phyloP scores from a whole-genome alignment of 2,888 invertebrate species.

The Chromoteleia sp. region DNA sequence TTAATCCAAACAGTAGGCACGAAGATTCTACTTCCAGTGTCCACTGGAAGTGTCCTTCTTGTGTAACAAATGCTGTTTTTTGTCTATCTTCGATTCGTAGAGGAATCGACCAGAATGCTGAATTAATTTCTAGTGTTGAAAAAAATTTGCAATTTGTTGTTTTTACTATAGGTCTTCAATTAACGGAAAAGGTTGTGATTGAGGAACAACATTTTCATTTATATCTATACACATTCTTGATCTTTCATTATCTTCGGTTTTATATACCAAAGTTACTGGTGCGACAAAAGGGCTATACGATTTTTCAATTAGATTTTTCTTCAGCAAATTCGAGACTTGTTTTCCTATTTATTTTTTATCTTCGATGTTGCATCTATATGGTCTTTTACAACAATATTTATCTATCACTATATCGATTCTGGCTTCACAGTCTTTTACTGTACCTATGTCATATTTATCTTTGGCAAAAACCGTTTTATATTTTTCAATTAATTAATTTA shows the following conservation, averaged over 20 bases:
- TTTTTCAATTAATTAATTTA: constrained; percentile 69
- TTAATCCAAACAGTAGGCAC: constrained; percentile 61
- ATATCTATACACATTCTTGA: constrained; percentile 71
- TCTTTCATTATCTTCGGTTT: constrained; percentile 71
- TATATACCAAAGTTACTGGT: constrained; percentile 71
- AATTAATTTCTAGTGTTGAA: constrained; percentile 71
- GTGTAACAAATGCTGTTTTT: constrained; percentile 65
- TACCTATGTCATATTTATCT: constrained; percentile 73
- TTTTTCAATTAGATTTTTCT: constrained; percentile 71
- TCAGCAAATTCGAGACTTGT: constrained; percentile 71
- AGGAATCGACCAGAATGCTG: constrained; percentile 74
- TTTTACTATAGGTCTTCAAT: background rate
- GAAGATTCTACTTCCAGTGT: too few relatives aligned
- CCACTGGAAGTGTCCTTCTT: constrained; percentile 50
- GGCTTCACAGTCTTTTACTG: constrained; percentile 70
- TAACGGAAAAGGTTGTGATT: background rate
- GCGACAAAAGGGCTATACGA: constrained; percentile 65
- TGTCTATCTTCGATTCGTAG: constrained; percentile 65
- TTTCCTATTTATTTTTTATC: constrained; percentile 73
- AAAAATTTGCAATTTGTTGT: constrained; percentile 5
- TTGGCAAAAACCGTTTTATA: constrained; percentile 71
- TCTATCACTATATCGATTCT: constrained; percentile 67
- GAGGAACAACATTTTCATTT: constrained; percentile 65
- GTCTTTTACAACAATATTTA: constrained; percentile 69
- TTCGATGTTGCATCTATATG: constrained; percentile 68